Percentiles rank a stretch among this genome's conserved stretches.
These are phyloP conservation scores for Caretta caretta DNA, from an alignment of 2,113 vertebrate genomes.

Conservation along the genomic window DNA sequence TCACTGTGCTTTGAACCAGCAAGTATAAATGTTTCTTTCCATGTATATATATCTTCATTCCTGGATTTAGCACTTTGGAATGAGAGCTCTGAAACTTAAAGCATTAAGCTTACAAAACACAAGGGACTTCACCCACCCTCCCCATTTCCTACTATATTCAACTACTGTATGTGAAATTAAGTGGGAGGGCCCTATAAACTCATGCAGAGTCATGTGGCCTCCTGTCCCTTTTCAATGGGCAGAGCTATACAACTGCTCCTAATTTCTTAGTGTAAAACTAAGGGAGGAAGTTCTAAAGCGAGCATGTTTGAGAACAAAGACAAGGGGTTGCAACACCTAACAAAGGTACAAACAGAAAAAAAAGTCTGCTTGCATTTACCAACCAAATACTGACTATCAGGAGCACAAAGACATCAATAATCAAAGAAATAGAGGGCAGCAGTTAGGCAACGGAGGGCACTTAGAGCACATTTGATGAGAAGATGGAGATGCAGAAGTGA, in stretches of 20 bases:
- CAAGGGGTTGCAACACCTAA: background rate
- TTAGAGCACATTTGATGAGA: background rate
- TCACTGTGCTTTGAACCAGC: background rate
- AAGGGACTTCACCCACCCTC: rapidly evolving
- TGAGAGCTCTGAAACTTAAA: background rate
- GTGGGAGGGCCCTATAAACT: background rate
- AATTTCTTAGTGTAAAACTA: background rate
- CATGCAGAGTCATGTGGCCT: background rate
- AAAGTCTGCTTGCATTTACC: conserved; percentile 21
- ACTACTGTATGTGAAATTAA: background rate
- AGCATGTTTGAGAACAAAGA: background rate
- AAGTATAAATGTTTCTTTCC: background rate
- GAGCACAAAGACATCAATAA: background rate
- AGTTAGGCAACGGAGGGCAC: background rate
- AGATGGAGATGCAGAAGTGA: background rate
- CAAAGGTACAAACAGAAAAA: conserved; percentile 1
- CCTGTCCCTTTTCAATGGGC: background rate
- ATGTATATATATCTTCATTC: background rate
- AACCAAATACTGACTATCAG: background rate
- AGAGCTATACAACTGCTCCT: background rate
- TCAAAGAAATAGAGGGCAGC: background rate
- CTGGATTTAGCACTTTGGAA: background rate
- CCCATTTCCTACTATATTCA: background rate
- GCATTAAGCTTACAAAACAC: background rate
- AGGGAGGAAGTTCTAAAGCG: background rate